Evolutionary conservation across 2,888 invertebrate species (phyloP), one percentile per base, ranked within the genome.

Genomic region (Theodoxus fluviatilis): DNA sequence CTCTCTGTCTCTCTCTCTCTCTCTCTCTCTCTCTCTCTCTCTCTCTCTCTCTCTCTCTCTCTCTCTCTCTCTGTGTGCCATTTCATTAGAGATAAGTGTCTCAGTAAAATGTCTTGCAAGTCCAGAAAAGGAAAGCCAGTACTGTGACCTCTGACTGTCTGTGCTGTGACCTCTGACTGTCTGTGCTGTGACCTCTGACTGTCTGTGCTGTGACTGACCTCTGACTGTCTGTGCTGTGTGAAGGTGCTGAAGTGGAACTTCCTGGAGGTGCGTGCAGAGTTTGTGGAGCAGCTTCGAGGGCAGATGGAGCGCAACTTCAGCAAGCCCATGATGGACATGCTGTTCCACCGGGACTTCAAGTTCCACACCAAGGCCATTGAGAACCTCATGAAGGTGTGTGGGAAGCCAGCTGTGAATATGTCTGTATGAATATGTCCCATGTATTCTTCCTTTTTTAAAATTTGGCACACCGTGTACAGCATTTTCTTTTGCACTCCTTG

Each of bases 301-400:
- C 94, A 96, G 85, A 96, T 99, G 95, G 91, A 91, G 33, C 95
- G 95, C 0, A 94, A 94, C 73, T 91, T 97, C 64, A 97, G 96
- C 85, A 94, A 93, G 84, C 92, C 91, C 68, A 90, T 98, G 3
- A 91, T 96, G 83, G 91, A 92, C 0, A 94, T 96, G 82, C 94
- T 98, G 93, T 98, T 98, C 86, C 96, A 98, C 86, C 91, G 91
- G 73, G 98, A 99, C 88, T 99, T 90, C 87, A 96, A 96, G 84
- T 94, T 93, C 87, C 98, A 98, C 85, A 91, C 98, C 64, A 97
- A 96, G 90, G 98, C 97, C 12, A 93, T 98, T 74, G 98, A 98
- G 87, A 90, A 93, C 0, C 89, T 99, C 65, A 77, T 79, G 6
- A 82, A 82, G 80, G 86, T 86, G 67, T 52, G 40, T 6, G 1